These are phyloP conservation scores for Blennius ocellaris DNA, from an alignment of 2,113 vertebrate species.

Conservation along the genomic window DNA sequence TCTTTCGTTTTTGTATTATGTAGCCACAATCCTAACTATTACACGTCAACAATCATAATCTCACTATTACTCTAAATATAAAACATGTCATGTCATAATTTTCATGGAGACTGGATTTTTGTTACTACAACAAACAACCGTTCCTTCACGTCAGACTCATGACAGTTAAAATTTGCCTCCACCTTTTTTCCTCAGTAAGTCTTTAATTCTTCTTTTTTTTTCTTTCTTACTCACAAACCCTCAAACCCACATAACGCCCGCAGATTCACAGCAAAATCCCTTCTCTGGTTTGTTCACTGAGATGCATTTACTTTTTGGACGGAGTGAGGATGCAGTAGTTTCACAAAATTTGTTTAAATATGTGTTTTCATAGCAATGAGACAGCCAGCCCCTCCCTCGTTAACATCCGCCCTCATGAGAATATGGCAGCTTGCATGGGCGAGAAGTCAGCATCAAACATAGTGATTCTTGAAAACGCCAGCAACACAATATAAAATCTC, in stretches of 20 bases:
- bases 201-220: no score
- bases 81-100: no score
- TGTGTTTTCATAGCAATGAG: conserved; percentile 33
- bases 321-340: not conserved
- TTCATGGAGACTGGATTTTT: no score
- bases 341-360: conserved; percentile 35
- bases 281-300: not conserved
- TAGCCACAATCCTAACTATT: no score
- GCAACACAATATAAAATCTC: not conserved
- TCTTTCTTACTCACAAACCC: not conserved
- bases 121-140: no score
- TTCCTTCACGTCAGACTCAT: no score
- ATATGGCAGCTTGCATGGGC: conserved; percentile 57
- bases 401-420: conserved; percentile 42
- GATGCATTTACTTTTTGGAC: not conserved
- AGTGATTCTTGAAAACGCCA: conserved; percentile 48
- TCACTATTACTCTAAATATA: no score
- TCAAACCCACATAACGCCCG: conserved; percentile 7
- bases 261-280: not conserved
- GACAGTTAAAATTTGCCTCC: no score
- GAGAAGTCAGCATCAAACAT: conserved; percentile 68
- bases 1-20: no score
- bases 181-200: no score
- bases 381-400: conserved; percentile 22
- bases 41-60: no score